Base-by-base conservation (phyloP, 2,797 vertebrate genomes). In the Carapus acus region DNA sequence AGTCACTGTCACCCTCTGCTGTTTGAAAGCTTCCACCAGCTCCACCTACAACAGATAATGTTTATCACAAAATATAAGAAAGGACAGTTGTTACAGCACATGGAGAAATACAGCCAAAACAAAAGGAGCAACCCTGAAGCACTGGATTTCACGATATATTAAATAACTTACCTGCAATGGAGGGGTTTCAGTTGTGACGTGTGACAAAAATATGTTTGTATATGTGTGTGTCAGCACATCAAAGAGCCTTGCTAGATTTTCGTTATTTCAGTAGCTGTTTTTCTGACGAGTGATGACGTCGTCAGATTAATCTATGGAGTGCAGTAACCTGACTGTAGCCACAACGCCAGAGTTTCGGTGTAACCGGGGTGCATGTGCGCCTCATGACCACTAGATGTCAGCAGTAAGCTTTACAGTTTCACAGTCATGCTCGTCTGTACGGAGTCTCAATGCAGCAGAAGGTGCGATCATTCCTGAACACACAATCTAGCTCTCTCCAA, bases 381-480 rank as follows among this genome's bases (percentile, higher is more conserved):
- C 14, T 15, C 15, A 29, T 1, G 37, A 14, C 85, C 88, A 83
- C 84, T 87, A 90, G 88, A 87, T 88, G 87, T 87, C 88, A 80
- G 74, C 83, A 76, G 86, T 78, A 56, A 76, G 71, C 84, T 85
- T 82, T 42, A 31, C 36, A 68, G 58, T 60, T 69, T 67, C 16
- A 41, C 37, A 9, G 43, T 2, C 31, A n/a, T 11, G 6, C 24
- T 27, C 9, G 24, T 4, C 4, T 64, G 41, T 31, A 14, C 24
- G 27, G 15, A 42, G 24, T 54, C 53, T 12, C 8, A 6, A 20
- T 34, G 39, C 18, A 21, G 54, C 27, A 42, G 1, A 14, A 40
- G 58, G 13, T 40, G 24, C 67, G 67, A 11, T 46, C 37, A 40
- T 23, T 63, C 43, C 54, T 39, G 27, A 21, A 47, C 43, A 53